Base-by-base conservation (phyloP, 2,888 invertebrate species). In the Diplazon laetatorius region DNA sequence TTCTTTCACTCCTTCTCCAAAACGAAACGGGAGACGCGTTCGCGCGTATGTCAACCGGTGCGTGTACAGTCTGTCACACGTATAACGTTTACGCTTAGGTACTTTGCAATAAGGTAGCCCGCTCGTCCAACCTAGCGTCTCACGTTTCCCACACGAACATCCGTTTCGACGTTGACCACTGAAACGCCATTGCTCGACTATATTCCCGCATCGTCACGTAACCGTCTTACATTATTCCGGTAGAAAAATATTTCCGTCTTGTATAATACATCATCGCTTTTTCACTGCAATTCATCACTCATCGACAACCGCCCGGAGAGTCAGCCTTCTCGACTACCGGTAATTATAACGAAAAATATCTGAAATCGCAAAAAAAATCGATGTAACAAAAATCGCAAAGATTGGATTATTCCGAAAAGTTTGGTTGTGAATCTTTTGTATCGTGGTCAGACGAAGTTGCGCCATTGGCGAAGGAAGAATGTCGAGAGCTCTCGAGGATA, bases 11-110 rank as follows among this genome's bases (percentile, higher is more conserved):
- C n/a, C 55, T 25, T 65, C 35, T 60, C 55, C 1, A 39, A 14
- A 35, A 22, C 60, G 74, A 60, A 74, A 74, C 42, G 35, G 9
- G 50, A 68, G 20, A 14, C 16, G 35, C 14, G 30, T 18, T 37
- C 42, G 66, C 42, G 50, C 14, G 10, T 37, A 3, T 20, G 30
- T 35, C 48, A 70, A 46, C 10, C 55, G 8, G 14, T 14, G 25
- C 30, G 30, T 6, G 30, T 30, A 5, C 30, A 8, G 30, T 8
- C 55, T 10, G 30, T 2, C 30, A 30, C 30, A 30, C 30, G 30
- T 30, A 30, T 30, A 30, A 30, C 30, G 30, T 30, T 30, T 6
- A 6, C 30, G 30, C 42, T 42, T 42, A 42, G 42, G n/a, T 12
- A 42, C 42, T 42, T 42, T 3, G n/a, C 12, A 42, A 30, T 30